A percentile compares a stretch with the other conserved stretches of the same genome.
Conservation (phyloP, 1,140 invertebrate species). For the Yoshiicerus persimilis region DNA sequence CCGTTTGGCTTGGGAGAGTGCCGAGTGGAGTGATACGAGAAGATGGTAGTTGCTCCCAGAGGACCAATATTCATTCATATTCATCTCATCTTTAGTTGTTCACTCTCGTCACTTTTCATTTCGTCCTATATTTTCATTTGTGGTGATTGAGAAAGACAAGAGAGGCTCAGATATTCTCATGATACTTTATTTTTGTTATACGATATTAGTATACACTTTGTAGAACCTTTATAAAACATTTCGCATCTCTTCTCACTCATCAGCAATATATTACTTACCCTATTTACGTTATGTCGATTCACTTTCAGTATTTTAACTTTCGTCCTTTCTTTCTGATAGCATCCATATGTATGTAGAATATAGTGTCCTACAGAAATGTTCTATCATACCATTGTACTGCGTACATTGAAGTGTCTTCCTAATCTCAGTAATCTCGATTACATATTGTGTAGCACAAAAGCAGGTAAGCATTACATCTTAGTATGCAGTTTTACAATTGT, state of each 20-base stretch:
- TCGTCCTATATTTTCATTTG: constrained; percentile 1
- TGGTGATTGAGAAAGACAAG: neutral
- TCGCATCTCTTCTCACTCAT: neutral
- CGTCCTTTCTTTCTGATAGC: neutral
- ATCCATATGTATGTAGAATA: neutral
- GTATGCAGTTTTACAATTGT: too few species aligned
- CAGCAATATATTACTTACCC: neutral
- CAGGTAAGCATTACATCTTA: too few species aligned
- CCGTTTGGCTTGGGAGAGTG: neutral
- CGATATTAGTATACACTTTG: neutral
- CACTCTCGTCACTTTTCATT: neutral
- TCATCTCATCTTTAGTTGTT: constrained; percentile 20
- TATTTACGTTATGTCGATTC: neutral
- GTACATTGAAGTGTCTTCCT: too few species aligned
- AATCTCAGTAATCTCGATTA: too few species aligned
- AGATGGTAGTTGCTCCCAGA: constrained; percentile 2
- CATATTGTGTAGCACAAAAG: too few species aligned
- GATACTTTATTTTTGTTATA: neutral
- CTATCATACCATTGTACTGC: too few species aligned
- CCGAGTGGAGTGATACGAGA: constrained; percentile 6
- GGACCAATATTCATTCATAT: constrained; percentile 10
- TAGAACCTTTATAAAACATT: too few species aligned
- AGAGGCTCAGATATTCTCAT: neutral
- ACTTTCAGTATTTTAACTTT: neutral
- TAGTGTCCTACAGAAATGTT: too few species aligned